Evolutionary conservation across 2,888 invertebrate genomes (phyloP).

Genomic region (Caenorhabditis zanzibari): DNA sequence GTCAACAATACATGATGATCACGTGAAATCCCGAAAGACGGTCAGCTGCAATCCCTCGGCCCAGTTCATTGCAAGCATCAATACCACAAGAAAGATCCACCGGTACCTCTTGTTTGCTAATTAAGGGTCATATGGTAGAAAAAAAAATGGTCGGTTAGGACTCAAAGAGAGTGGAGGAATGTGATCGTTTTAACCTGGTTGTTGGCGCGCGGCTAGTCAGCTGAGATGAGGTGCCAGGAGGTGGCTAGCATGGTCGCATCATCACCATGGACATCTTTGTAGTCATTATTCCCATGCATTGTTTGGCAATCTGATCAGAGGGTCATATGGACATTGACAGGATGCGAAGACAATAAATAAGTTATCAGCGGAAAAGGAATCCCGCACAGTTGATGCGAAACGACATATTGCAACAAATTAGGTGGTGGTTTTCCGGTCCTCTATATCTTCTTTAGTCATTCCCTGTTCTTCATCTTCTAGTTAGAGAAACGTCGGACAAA

Average conservation of each 20-base stretch:
- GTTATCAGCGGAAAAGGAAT: slow-evolving; percentile 37
- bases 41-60: background rate
- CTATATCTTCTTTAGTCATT: slow-evolving; percentile 18
- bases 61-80: slow-evolving; percentile 26
- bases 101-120: slow-evolving; percentile 60
- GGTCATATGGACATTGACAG: slow-evolving; percentile 47
- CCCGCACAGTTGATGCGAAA: slow-evolving; percentile 41
- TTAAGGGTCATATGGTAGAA: slow-evolving; percentile 58
- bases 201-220: slow-evolving; percentile 59
- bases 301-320: slow-evolving; percentile 28
- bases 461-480: slow-evolving; percentile 24
- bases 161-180: slow-evolving; percentile 44
- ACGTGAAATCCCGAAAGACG: slow-evolving; percentile 50
- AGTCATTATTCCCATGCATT: slow-evolving; percentile 11
- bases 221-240: slow-evolving; percentile 64
- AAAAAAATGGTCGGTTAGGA: slow-evolving; percentile 32
- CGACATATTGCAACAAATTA: slow-evolving; percentile 51
- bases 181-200: slow-evolving; percentile 59
- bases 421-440: slow-evolving; percentile 22
- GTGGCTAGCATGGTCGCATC: slow-evolving; percentile 44
- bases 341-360: slow-evolving; percentile 8
- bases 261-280: slow-evolving; percentile 22
- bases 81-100: slow-evolving; percentile 5
- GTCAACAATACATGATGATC: slow-evolving; percentile 53
- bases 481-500: slow-evolving; percentile 49